A percentile compares a stretch with the other conserved stretches of the same genome.
These are phyloP conservation scores for Xestia ashworthii DNA, from an alignment of 2,888 invertebrate species.

Conservation along the genomic window DNA sequence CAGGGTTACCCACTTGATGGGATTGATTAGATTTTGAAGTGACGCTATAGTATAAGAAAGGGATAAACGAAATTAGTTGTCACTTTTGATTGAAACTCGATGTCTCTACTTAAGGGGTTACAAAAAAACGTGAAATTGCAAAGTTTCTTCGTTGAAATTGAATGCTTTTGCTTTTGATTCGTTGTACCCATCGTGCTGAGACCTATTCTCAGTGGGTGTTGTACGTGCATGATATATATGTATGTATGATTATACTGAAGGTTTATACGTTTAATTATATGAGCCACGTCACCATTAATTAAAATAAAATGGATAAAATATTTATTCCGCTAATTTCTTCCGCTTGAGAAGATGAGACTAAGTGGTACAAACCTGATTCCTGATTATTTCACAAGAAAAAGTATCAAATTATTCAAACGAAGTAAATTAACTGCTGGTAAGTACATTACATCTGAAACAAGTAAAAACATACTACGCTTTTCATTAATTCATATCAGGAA, in stretches of 20 bases:
- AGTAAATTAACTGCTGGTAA: not conserved
- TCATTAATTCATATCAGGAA: constrained; percentile 61
- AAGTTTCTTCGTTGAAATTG: too few species aligned
- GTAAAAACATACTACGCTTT: constrained; percentile 6
- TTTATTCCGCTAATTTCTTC: not conserved
- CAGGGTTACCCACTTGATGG: constrained; percentile 24
- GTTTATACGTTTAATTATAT: too few species aligned
- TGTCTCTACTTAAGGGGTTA: too few species aligned
- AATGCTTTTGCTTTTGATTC: too few species aligned
- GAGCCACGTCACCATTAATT: too few species aligned
- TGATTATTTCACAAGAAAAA: not conserved
- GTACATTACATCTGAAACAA: constrained; percentile 2
- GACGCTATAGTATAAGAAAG: not conserved
- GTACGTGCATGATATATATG: too few species aligned
- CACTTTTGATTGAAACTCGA: not conserved
- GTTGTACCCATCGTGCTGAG: too few species aligned
- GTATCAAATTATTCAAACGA: not conserved
- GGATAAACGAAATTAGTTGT: not conserved
- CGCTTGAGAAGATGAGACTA: not conserved
- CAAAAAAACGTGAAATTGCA: too few species aligned
- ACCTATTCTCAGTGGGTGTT: too few species aligned
- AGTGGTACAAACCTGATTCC: not conserved
- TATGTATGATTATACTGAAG: too few species aligned
- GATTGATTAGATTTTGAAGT: constrained; percentile 26
- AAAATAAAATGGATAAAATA: too few species aligned